Base-by-base conservation (phyloP, 2,888 invertebrate genomes). In the Agrypnus murinus region DNA sequence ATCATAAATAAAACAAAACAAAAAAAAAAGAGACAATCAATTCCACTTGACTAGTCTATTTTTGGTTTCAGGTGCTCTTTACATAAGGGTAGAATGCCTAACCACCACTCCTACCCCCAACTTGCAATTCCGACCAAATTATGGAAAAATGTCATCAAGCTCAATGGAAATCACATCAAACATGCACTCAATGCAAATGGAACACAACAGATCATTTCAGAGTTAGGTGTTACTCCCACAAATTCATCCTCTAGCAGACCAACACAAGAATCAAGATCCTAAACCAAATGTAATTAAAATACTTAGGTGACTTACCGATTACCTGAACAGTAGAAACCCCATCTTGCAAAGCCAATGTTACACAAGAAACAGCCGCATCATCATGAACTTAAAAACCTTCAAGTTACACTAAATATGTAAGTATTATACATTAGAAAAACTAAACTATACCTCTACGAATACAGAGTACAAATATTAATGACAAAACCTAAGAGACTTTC, bases 291-390 rank as follows among this genome's bases (percentile, higher is more conserved):
- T 48, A 59, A 50, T 19, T n/a, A 45, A 58, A 48, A 36, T 12
- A 57, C n/a, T 64, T 32, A 25, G 25, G 32, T 59, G 46, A 65
- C 62, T 60, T 69, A 69, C 63, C 64, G 34, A 69, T 62, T 45
- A 68, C 67, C 67, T 32, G 32, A 60, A 60, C 38, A 58, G 67
- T 43, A 43, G 40, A 60, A 50, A 68, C 19, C 50, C 36, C 17
- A 45, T 62, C 67, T 68, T 60, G 66, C 36, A 66, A 66, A n/a
- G 15, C n/a, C 34, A 15, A 31, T 25, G n/a, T 15, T 57, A 65
- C 17, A 14, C 45, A 34, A 58, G 53, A 59, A 66, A 34, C 17
- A 36, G 25, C 40, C 7, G 48, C 50, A 65, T 34, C 38, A 58
- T 17, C 57, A 15, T n/a, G 12, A 64, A 53, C 25, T 31, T 17